Evolutionary conservation across 1,140 invertebrate species (phyloP), one percentile per base, ranked within the genome.

Genomic region (Uloborus diversus): DNA sequence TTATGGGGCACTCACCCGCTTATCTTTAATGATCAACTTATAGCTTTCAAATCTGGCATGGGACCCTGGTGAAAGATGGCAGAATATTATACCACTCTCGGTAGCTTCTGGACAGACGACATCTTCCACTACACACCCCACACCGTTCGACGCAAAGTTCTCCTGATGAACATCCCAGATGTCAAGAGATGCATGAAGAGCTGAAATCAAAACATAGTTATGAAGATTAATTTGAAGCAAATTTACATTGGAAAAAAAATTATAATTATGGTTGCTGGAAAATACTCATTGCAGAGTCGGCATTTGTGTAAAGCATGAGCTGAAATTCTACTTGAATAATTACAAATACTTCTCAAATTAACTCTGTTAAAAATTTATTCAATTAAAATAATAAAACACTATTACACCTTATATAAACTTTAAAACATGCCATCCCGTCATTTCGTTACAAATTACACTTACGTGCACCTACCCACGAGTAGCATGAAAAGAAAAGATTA

Each of bases 21-120:
- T 85, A 78, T 88, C 85, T 4, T 86, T 86, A 65, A 89, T 86
- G 65, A 88, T 87, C 11, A 90, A 83, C 79, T 89, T 88, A 82
- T 89, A 90, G 28, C 87, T 86, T 47, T 88, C 85, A 0, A 84
- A 62, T 35, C 84, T 82, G 30, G 88, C 85, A 81, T 89, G 89
- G 2, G 89, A 56, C 42, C 87, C 86, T 35, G 81, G 79, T 76
- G 88, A 89, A 13, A 90, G 85, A 64, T 87, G 86, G 68, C 89
- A 89, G 33, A 88, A 86, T 4, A 80, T 71, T 20, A 65, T 27
- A 17, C 37, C 68, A 53, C 25, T 5, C 23, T 37, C 61, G 5
- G 59, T 20, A 9, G 65, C 42, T 32, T 42, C 35, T 4, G 51
- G 51, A 11, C 33, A 23, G 23, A 66, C 30, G 59, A 79, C 53